Percentiles rank a stretch among this genome's conserved stretches.
These are phyloP conservation scores for Heliconius aoede DNA, from an alignment of 2,888 invertebrate genomes.

Conservation along the genomic window DNA sequence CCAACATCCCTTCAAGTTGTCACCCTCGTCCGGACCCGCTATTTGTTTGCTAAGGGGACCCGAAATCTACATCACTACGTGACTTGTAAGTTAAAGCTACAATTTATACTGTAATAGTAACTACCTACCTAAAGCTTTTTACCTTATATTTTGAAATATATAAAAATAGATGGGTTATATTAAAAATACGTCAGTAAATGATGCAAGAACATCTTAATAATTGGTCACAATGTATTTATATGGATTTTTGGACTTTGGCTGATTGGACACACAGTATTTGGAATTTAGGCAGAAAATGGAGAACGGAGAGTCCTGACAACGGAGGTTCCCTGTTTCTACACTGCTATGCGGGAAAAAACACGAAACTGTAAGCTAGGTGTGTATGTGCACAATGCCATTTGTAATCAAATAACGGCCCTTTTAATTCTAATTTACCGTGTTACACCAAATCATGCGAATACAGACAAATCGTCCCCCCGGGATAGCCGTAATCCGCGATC, in stretches of 20 bases:
- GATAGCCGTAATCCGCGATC: constrained; percentile 44
- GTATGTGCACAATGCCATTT: no score
- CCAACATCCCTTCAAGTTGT: constrained; percentile 71
- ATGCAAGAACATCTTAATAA: background rate
- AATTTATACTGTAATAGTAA: background rate
- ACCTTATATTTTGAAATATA: background rate
- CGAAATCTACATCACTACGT: constrained; percentile 59
- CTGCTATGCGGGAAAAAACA: background rate
- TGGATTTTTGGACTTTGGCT: no score
- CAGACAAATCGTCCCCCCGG: constrained; percentile 44
- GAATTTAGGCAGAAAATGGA: background rate
- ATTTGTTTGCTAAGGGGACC: constrained; percentile 80
- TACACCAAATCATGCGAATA: constrained; percentile 42
- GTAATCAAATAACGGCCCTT: constrained; percentile 4
- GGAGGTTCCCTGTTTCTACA: background rate
- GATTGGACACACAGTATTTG: background rate
- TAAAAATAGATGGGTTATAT: background rate
- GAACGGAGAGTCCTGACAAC: background rate
- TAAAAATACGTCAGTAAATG: background rate
- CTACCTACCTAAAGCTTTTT: background rate
- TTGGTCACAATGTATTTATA: no score
- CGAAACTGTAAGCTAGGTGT: no score
- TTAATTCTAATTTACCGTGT: constrained; percentile 40
- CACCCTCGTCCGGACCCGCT: constrained; percentile 64
- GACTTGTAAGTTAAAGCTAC: constrained; percentile 58